Evolutionary conservation across 1,140 invertebrate species (phyloP), one percentile per base, ranked within the genome.

Genomic region (Plutomurus gul): DNA sequence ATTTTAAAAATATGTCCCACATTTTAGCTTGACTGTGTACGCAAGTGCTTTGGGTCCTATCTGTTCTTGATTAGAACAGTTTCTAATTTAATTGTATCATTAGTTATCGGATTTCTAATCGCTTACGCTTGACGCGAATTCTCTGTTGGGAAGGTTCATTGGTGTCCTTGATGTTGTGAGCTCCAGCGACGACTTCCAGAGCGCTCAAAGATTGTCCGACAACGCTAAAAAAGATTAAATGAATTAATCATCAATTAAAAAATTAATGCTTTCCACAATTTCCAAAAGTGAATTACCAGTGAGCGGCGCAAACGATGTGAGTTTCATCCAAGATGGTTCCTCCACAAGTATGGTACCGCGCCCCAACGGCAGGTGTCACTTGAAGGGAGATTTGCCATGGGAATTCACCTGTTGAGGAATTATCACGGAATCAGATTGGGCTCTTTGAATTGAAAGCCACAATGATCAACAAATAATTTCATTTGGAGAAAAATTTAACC

Each of bases 321-420:
- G 49, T 60, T 10, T 16, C 74, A 40, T 76, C 72, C 10, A 74
- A 20, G 22, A 74, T 74, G 72, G 46, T 74, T 11, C 72, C 72
- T 33, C 72, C 72, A 25, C 72, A 74, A 25, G 72, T 74, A 43
- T 74, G 72, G 40, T 74, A 74, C 0, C 72, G 22, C 7, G 40
- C 27, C 6, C 72, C 72, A n/a, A 49, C 20, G 11, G 46, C 25
- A n/a, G 72, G 72, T 1, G 39, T 74, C 0, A 74, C 43, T 49
- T 74, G 72, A 46, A 74, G 39, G 3, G 72, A 74, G 27, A 74
- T 49, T 43, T 74, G 72, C 72, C 72, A 73, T 51, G 49, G 49
- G 49, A 51, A 51, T 51, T 51, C 49, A 20, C 20, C 11, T 11
- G 49, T 6, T 51, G n/a, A n/a, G 72, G 72, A 74, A 74, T 74